Conservation (phyloP, 2,113 vertebrate genomes). For the Phycodurus eques region DNA sequence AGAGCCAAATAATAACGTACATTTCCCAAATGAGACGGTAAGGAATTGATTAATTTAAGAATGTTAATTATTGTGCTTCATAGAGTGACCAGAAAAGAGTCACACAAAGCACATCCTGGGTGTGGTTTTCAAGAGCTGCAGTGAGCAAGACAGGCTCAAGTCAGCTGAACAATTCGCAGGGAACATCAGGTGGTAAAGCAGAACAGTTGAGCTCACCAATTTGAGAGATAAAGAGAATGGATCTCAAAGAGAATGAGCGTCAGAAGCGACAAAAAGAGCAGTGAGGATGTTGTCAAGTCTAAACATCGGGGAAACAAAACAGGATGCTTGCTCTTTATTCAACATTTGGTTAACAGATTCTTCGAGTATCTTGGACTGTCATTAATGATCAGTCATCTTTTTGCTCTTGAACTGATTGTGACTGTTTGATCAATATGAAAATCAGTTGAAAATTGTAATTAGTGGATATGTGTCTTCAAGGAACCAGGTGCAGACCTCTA, state of each 20-base stretch:
- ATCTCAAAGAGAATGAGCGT: constrained; percentile 48
- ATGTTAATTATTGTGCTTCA: neutral
- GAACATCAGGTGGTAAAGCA: neutral
- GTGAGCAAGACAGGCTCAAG: constrained; percentile 11
- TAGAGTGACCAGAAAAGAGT: neutral
- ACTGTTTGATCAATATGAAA: neutral
- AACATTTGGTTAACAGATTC: neutral
- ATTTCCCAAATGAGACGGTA: neutral
- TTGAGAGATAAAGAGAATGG: constrained; percentile 34
- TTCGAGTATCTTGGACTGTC: neutral
- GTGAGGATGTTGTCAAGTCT: neutral
- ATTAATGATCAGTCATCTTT: neutral
- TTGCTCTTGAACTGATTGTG: neutral
- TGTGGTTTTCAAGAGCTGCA: constrained; percentile 9
- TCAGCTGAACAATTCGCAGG: constrained; percentile 2
- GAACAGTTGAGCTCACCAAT: constrained; percentile 18
- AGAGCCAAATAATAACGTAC: too few species aligned
- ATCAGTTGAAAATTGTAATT: neutral
- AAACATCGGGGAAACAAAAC: constrained; percentile 18
- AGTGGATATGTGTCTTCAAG: too few species aligned
- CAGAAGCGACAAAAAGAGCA: neutral
- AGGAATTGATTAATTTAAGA: neutral
- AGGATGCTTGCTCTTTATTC: neutral
- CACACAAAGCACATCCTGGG: constrained; percentile 1
- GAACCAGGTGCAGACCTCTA: neutral